phyloP scores from a whole-genome alignment of 2,888 invertebrate species.

The Xestia ashworthii region DNA sequence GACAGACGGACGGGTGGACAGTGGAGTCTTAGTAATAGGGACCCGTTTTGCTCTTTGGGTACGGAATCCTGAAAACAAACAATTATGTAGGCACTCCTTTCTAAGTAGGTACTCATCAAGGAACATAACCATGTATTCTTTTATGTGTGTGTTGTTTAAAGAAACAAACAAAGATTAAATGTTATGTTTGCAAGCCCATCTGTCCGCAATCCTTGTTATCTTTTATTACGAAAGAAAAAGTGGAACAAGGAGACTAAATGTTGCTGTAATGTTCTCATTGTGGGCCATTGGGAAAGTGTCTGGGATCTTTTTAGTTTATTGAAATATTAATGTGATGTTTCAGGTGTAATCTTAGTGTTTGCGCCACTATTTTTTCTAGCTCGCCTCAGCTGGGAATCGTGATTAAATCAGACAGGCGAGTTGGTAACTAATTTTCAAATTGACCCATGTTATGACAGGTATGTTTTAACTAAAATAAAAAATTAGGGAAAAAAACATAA shows the following conservation, averaged over 20 bases:
- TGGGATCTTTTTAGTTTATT: conserved; percentile 15
- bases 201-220: conserved; percentile 71
- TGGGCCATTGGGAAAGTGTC: conserved; percentile 34
- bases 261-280: conserved; percentile 34
- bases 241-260: conserved; percentile 76
- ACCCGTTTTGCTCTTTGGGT: too few relatives aligned
- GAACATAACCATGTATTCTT: conserved; percentile 13
- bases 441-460: too few relatives aligned
- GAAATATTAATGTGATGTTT: neutral
- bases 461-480: too few relatives aligned
- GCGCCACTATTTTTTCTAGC: neutral
- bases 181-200: conserved; percentile 71
- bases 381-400: neutral
- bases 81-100: neutral
- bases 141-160: conserved; percentile 29
- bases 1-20: too few relatives aligned
- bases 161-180: conserved; percentile 69
- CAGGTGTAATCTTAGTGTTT: neutral
- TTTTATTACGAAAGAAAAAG: conserved; percentile 76
- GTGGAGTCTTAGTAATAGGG: too few relatives aligned
- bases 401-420: neutral
- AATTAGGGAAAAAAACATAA: too few relatives aligned
- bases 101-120: conserved; percentile 10
- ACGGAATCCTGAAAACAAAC: neutral
- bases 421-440: too few relatives aligned